Base-by-base conservation (phyloP, 2,113 vertebrate species). In the Phrynosoma blainvillii region DNA sequence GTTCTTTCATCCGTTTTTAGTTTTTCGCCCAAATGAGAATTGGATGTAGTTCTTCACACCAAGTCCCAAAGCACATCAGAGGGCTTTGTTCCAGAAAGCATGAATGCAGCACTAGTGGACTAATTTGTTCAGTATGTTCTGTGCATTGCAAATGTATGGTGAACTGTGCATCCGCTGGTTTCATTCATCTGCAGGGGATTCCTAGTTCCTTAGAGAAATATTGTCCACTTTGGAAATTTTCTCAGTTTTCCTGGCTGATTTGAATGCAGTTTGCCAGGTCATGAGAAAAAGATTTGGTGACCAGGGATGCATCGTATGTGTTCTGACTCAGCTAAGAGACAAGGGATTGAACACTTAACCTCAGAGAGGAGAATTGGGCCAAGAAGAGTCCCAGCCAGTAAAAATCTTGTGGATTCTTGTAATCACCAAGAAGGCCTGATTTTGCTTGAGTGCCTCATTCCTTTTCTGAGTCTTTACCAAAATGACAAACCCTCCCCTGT, bases 141-240 rank as follows among this genome's bases (percentile, higher is more conserved):
- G 11, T 84, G 54, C 52, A 20, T 32, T 47, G 80, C 8, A 0
- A 4, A 0, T 2, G 36, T 30, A 25, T 23, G 27, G 59, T 74
- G 11, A 68, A 1, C 21, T 25, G 21, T 2, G 14, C 71, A 84
- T 20, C 42, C 56, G 23, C 27, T 42, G 62, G 62, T 77, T 56
- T 90, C 54, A 40, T 47, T 0, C 40, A 2, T 65, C 0, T 0
- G 0, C 1, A 52, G 42, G 14, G 21, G 5, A 0, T 40, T 36
- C 12, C 3, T 30, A 40, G 0, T 8, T 8, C 36, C 1, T 0
- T 1, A 0, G 52, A 30, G 56, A 52, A 62, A 77, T 2, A 1
- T 7, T 82, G 52, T 21, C 36, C 74, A 12, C 42, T 7, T 13
- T 6, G 73, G 78, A 2, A 0, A 6, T 10, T 10, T 25, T 2